phyloP scores from a whole-genome alignment of 2,797 vertebrate genomes.

The Scomberomorus guttatus region DNA sequence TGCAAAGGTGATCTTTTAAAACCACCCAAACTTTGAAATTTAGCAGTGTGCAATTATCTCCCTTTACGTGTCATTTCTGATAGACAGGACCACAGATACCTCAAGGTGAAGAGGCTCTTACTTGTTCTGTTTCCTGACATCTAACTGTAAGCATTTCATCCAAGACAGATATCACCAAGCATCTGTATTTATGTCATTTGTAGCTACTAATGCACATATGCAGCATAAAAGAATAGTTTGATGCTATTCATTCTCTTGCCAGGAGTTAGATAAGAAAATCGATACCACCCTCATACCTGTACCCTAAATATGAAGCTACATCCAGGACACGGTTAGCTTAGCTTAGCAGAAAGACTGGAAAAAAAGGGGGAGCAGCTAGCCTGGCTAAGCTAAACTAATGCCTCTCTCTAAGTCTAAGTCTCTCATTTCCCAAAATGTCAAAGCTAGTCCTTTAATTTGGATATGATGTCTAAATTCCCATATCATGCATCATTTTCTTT shows the following conservation, averaged over 20 bases:
- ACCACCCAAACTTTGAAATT: conserved; percentile 24
- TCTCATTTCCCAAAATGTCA: not conserved
- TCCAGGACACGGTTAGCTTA: not conserved
- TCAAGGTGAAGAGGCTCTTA: not conserved
- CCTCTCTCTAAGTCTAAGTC: too few relatives aligned
- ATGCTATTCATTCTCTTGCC: not conserved
- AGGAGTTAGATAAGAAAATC: too few relatives aligned
- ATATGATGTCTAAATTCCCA: not conserved
- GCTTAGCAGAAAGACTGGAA: not conserved
- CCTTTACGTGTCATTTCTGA: not conserved
- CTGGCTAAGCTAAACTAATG: not conserved
- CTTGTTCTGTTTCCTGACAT: conserved; percentile 1
- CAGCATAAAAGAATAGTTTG: not conserved
- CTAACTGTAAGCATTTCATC: not conserved
- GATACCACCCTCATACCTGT: too few relatives aligned
- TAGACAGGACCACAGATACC: not conserved
- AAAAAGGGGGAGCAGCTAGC: not conserved
- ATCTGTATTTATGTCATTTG: not conserved
- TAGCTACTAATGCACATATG: not conserved
- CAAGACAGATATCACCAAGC: not conserved
- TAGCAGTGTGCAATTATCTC: not conserved
- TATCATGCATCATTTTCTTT: not conserved
- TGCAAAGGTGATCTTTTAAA: conserved; percentile 26
- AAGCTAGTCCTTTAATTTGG: not conserved
- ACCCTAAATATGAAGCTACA: not conserved